Conservation (phyloP, 1,140 invertebrate species). For the Solenopsis fugax region DNA sequence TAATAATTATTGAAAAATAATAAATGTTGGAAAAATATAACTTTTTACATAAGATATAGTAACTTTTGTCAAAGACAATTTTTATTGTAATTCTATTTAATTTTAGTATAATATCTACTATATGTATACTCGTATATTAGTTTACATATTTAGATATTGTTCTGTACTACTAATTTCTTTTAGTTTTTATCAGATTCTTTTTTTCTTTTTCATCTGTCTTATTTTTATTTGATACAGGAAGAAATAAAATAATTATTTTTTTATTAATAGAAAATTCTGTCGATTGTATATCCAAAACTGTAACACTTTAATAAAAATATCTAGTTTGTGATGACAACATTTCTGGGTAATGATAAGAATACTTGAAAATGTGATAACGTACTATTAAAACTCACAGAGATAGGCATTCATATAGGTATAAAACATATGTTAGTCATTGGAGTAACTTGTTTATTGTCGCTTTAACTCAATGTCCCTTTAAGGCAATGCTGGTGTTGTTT, state of each 20-base stretch:
- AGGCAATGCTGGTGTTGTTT: neutral
- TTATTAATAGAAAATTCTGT: neutral
- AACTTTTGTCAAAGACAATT: neutral
- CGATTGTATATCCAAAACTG: neutral
- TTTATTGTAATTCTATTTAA: constrained; percentile 1
- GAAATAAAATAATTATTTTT: constrained; percentile 2
- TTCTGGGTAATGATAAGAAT: neutral
- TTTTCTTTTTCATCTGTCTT: neutral
- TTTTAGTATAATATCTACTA: neutral
- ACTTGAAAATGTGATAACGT: constrained; percentile 25
- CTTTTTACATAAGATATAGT: neutral
- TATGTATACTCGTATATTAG: neutral
- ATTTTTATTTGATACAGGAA: constrained; percentile 1
- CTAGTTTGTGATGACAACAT: constrained; percentile 4
- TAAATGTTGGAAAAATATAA: neutral
- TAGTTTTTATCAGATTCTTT: neutral
- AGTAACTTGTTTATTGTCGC: neutral
- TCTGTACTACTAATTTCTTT: neutral
- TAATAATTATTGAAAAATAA: constrained; percentile 1
- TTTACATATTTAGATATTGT: neutral
- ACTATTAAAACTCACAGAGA: neutral
- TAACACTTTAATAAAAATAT: neutral
- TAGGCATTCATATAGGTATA: neutral
- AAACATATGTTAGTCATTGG: neutral
- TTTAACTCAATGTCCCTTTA: neutral